Conservation (phyloP, 2,113 vertebrate genomes). For the Perca flavescens region DNA sequence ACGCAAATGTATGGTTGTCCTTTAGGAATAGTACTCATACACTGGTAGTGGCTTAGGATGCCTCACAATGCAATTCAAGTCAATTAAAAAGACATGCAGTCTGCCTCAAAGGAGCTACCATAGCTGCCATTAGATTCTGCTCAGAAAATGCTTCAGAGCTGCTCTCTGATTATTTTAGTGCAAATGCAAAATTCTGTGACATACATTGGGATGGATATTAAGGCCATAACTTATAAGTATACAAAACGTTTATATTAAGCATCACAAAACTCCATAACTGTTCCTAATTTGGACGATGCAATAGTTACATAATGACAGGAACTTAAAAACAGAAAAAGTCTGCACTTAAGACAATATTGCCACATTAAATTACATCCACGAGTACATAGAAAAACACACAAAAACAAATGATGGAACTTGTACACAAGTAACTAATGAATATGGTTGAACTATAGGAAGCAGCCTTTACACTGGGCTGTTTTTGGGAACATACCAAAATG, state of each 20-base stretch:
- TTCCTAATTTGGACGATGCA: background rate
- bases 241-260: background rate
- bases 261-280: background rate
- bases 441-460: slow-evolving; percentile 25
- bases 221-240: slow-evolving; percentile 52
- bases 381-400: background rate
- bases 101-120: slow-evolving; percentile 4
- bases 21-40: background rate
- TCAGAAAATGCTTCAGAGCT: slow-evolving; percentile 35
- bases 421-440: background rate
- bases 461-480: background rate
- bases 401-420: background rate
- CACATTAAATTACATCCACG: slow-evolving; percentile 27
- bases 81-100: slow-evolving; percentile 2
- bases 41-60: slow-evolving; percentile 16
- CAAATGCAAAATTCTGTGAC: slow-evolving; percentile 53
- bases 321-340: background rate
- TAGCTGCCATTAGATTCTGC: slow-evolving; percentile 64
- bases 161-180: slow-evolving; percentile 48
- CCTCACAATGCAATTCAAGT: slow-evolving; percentile 14
- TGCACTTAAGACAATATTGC: slow-evolving; percentile 14
- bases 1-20: slow-evolving; percentile 6
- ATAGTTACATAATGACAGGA: background rate
- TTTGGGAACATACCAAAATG: slow-evolving; percentile 22
- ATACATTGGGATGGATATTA: slow-evolving; percentile 45